phyloP scores from a whole-genome alignment of 2,113 vertebrate species.

The Andinoacara biseriatus region DNA sequence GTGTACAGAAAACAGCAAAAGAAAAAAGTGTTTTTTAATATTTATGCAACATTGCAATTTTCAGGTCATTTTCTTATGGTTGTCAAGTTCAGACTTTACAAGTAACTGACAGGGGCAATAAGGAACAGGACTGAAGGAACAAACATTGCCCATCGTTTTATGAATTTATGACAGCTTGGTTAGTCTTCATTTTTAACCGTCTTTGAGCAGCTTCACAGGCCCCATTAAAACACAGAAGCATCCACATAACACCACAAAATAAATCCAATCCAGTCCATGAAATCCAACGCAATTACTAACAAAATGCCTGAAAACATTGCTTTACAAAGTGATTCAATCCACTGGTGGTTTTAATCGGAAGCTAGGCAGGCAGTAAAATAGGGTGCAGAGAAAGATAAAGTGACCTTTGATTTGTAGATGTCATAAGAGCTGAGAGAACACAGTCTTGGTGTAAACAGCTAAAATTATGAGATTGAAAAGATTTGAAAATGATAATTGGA shows the following conservation, averaged over 20 bases:
- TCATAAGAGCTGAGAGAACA: background rate
- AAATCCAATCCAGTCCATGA: background rate
- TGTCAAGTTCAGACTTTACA: background rate
- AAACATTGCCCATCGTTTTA: background rate
- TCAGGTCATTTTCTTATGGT: background rate
- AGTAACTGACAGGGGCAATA: background rate
- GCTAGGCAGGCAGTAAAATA: background rate
- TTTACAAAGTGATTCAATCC: background rate
- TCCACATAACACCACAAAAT: background rate
- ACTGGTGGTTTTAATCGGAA: background rate
- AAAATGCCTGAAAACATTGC: background rate
- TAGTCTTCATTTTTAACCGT: background rate
- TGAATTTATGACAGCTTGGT: background rate
- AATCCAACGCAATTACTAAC: background rate
- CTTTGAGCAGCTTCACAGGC: background rate
- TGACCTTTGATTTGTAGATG: constrained; percentile 35
- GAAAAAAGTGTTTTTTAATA: background rate
- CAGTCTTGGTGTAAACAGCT: background rate
- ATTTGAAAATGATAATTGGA: background rate
- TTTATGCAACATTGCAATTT: background rate
- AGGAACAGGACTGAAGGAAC: background rate
- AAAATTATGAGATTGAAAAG: background rate
- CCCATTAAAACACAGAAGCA: background rate
- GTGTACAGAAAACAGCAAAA: fast-evolving
- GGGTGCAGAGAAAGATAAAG: background rate